phyloP scores from a whole-genome alignment of 2,113 vertebrate genomes.

The Mormyrus lacerda region DNA sequence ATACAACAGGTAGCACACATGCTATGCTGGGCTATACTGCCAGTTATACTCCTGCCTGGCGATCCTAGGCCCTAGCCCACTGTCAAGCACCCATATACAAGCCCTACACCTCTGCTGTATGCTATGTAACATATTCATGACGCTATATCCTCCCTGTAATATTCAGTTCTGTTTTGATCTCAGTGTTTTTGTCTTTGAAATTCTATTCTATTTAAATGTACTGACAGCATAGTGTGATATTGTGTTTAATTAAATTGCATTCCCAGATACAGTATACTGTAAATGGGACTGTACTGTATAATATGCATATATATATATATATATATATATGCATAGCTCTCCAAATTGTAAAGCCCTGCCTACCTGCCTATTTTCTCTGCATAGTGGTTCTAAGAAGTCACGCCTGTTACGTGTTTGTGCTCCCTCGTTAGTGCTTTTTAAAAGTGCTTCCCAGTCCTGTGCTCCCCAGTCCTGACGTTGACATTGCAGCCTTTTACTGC shows the following conservation, averaged over 20 bases:
- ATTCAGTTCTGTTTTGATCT: neutral
- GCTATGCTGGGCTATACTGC: neutral
- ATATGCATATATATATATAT: neutral
- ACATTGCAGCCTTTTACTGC: no score
- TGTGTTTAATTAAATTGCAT: neutral
- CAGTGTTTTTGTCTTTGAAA: neutral
- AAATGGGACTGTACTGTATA: neutral
- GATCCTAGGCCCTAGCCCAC: neutral
- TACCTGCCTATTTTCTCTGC: neutral
- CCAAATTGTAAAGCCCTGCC: neutral
- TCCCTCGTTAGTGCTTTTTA: neutral
- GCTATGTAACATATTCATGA: neutral
- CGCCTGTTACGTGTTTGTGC: no score
- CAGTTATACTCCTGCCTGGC: neutral
- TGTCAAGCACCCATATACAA: neutral
- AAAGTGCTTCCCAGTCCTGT: no score
- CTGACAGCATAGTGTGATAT: neutral
- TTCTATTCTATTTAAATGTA: neutral
- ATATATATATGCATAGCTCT: neutral
- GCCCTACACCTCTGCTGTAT: neutral
- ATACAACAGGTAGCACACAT: conserved; percentile 1
- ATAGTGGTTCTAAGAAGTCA: no score
- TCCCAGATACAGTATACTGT: neutral
- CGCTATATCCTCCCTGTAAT: neutral
- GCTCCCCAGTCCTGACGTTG: no score